These are phyloP conservation scores for Nomada ferruginata DNA, from an alignment of 2,888 invertebrate genomes.

Conservation along the genomic window DNA sequence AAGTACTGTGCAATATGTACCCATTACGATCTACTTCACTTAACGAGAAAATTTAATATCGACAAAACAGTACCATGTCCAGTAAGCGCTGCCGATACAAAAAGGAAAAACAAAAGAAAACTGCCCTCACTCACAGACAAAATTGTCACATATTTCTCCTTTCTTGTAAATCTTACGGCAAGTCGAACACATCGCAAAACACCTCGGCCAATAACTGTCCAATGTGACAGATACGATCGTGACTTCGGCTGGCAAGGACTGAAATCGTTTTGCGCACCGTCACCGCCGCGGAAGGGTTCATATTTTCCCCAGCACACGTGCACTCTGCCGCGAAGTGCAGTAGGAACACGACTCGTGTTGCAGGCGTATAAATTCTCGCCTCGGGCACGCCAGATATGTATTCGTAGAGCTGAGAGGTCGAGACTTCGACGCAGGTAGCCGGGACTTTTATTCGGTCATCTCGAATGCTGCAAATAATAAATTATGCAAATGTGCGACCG, in stretches of 20 bases:
- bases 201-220: background rate
- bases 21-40: too few relatives aligned
- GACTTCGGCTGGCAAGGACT: background rate
- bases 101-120: too few relatives aligned
- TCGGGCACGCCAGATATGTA: background rate
- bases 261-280: conserved; percentile 2
- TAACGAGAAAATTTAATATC: too few relatives aligned
- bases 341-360: conserved; percentile 15
- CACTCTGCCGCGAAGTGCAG: conserved; percentile 8
- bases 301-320: conserved; percentile 1
- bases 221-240: conserved; percentile 1
- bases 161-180: background rate
- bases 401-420: conserved; percentile 30
- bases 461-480: background rate
- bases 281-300: conserved; percentile 11
- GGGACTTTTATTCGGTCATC: background rate
- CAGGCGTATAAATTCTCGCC: conserved; percentile 41
- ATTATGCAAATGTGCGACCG: background rate
- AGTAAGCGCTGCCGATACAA: too few relatives aligned
- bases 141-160: background rate
- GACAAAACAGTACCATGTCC: too few relatives aligned
- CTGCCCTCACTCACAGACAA: background rate
- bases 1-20: too few relatives aligned
- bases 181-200: background rate
- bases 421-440: background rate